Evolutionary conservation across 35 echinoderm and acorn worm genomes (phyloP).

Genomic region (Lytechinus variegatus): DNA sequence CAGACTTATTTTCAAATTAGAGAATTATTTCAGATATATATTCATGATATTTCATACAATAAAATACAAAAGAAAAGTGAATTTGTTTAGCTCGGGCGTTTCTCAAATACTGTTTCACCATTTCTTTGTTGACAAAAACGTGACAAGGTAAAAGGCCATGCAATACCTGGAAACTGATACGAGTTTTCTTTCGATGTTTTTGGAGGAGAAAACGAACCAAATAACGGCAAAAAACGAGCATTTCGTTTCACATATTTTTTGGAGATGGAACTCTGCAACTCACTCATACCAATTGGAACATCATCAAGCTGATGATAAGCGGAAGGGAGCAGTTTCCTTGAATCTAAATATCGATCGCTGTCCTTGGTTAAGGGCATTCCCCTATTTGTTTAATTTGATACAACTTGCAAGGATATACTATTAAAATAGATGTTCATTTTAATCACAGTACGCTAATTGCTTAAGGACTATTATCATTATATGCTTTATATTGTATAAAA

Average conservation of each 20-base stretch:
- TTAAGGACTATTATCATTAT: too few relatives aligned
- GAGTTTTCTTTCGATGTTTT: not conserved
- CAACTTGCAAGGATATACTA: not conserved
- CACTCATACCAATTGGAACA: not conserved
- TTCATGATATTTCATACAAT: too few relatives aligned
- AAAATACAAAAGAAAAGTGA: too few relatives aligned
- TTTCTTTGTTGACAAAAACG: not conserved
- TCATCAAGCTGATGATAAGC: not conserved
- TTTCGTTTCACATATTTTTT: too few relatives aligned
- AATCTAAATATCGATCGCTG: not conserved
- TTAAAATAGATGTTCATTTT: too few relatives aligned
- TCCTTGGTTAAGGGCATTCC: not conserved
- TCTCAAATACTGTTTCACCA: not conserved
- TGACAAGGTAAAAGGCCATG: not conserved
- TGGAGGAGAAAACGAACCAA: not conserved
- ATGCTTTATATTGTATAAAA: too few relatives aligned
- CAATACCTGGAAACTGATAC: not conserved
- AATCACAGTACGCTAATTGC: too few relatives aligned
- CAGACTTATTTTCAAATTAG: too few relatives aligned
- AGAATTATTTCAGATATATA: too few relatives aligned
- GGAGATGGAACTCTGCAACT: too few relatives aligned
- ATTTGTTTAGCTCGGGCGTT: not conserved
- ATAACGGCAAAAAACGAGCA: too few relatives aligned
- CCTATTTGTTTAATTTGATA: not conserved
- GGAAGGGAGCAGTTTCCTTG: not conserved